Evolutionary conservation across 2,797 vertebrate genomes (phyloP).

Genomic region (Eremophila alpestris): DNA sequence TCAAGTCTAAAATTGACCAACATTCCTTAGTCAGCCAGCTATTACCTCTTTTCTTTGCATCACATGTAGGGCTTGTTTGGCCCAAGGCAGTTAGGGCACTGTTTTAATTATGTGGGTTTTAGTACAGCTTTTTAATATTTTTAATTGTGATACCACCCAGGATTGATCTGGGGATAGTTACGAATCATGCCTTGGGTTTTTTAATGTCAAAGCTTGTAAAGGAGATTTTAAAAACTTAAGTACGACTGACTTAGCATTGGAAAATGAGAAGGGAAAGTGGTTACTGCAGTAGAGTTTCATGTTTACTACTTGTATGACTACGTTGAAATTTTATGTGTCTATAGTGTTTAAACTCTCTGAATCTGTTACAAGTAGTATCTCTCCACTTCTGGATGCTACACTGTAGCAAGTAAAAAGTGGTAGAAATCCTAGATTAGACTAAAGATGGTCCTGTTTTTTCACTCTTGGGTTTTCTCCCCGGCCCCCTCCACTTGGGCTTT

Average conservation of each 20-base stretch:
- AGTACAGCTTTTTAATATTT: background rate
- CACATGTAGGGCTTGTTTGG: background rate
- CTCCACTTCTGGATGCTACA: background rate
- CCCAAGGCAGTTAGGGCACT: background rate
- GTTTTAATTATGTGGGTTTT: background rate
- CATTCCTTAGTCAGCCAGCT: background rate
- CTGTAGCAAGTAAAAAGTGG: background rate
- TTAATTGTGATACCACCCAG: background rate
- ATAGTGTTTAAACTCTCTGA: background rate
- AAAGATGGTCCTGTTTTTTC: background rate
- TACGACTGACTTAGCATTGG: background rate
- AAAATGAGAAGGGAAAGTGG: background rate
- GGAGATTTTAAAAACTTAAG: background rate
- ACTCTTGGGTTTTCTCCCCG: background rate
- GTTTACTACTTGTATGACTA: accelerated
- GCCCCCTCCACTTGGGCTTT: background rate
- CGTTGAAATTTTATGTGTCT: background rate
- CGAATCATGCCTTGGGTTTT: background rate
- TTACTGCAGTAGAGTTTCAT: background rate
- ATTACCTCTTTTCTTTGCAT: background rate
- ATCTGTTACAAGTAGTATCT: background rate
- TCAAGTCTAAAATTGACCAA: background rate
- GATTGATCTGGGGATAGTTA: background rate
- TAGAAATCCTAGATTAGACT: background rate
- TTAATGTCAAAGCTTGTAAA: background rate